These are phyloP conservation scores for Sepiola atlantica DNA, from an alignment of 2,888 invertebrate species.

Conservation along the genomic window DNA sequence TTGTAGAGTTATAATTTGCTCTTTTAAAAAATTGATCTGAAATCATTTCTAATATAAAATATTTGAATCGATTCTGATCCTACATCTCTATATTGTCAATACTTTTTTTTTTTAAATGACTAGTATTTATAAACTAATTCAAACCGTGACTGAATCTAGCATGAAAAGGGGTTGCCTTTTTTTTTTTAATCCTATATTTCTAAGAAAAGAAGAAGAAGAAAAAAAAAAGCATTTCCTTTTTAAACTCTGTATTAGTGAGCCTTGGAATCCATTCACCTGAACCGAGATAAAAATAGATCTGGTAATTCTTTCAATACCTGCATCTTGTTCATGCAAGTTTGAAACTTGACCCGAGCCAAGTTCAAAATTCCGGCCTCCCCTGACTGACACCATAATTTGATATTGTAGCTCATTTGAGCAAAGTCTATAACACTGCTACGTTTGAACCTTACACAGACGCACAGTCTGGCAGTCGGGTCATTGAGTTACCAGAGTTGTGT, in stretches of 20 bases:
- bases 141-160: neutral
- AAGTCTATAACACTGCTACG: neutral
- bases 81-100: neutral
- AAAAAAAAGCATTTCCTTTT: neutral
- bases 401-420: conserved; percentile 32
- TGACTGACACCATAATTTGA: neutral
- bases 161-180: neutral
- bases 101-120: no score
- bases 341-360: neutral
- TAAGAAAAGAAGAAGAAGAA: neutral
- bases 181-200: no score
- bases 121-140: neutral
- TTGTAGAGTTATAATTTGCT: no score
- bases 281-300: neutral
- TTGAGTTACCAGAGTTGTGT: neutral
- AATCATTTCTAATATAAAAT: neutral
- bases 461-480: neutral
- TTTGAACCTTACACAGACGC: neutral
- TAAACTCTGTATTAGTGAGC: neutral
- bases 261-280: neutral
- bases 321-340: neutral
- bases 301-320: neutral
- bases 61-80: neutral
- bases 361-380: neutral
- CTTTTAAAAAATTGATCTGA: neutral